Base-by-base conservation (phyloP, 2,113 vertebrate genomes). In the Lepidothrix coronata region DNA sequence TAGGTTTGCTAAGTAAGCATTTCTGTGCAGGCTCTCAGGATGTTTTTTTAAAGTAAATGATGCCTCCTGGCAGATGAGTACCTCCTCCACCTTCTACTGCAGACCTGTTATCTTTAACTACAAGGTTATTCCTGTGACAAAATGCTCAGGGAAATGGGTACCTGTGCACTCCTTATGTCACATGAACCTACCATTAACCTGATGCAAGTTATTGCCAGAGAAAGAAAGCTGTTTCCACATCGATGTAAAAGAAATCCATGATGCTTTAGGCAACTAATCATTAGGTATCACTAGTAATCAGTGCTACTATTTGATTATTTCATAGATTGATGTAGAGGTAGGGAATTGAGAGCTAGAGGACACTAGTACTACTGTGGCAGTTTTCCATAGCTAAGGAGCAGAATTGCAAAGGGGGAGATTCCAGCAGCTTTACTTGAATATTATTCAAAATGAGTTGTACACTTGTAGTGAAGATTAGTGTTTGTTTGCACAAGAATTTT, bases 401-500 rank as follows among this genome's bases (percentile, higher is more conserved):
- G 65, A 84, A 73, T 49, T 61, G 65, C 37, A 89, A 82, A 76
- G 59, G 49, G 71, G 88, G 41, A 95, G 77, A 91, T 28, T 83
- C 37, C 85, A 81, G 92, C 43, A 86, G 62, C n/a, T 74, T 77
- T 77, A 70, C 66, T 70, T 95, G 84, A 97, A 18, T 87, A 76
- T 62, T 74, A 88, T 92, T 91, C 87, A 93, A 87, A 96, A 95
- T 89, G 78, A 95, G 89, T 43, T 85, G 54, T 55, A 66, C 59
- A 62, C 35, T 95, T 85, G 79, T 61, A 70, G 74, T 77, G n/a
- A 77, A 86, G 75, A 91, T 94, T 39, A 75, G 51, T 61, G 43
- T 57, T 86, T 70, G 66, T 66, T 73, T 75, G 81, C n/a, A 23
- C 39, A 41, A 77, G 87, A 78, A 72, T 93, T 61, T 84, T 88